These are phyloP conservation scores for Vanessa cardui DNA, from an alignment of 2,888 invertebrate species.

Conservation along the genomic window DNA sequence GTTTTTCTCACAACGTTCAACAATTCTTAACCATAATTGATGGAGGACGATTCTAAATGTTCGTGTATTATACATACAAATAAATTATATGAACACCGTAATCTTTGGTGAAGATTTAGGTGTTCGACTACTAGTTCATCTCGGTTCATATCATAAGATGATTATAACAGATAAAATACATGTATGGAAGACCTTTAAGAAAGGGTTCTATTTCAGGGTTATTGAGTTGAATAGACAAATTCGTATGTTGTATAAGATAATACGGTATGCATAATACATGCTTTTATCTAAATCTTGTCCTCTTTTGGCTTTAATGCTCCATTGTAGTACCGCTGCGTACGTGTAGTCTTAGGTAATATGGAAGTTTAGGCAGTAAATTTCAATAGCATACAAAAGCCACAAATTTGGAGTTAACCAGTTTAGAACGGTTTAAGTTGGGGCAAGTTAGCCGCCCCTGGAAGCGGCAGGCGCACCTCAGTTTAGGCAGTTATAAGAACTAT, in stretches of 20 bases:
- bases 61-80: no score
- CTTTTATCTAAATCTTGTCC: constrained; percentile 39
- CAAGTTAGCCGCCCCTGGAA: constrained; percentile 57
- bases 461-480: constrained; percentile 45
- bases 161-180: constrained; percentile 5
- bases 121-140: no score
- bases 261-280: constrained; percentile 35
- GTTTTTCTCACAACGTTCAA: no score
- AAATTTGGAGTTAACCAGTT: constrained; percentile 68
- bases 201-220: constrained; percentile 15
- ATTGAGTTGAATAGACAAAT: constrained; percentile 35
- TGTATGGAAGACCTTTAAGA: constrained; percentile 13
- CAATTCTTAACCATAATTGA: no score
- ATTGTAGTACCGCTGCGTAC: constrained; percentile 40
- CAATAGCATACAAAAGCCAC: constrained; percentile 76
- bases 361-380: constrained; percentile 77
- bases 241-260: constrained; percentile 35
- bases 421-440: constrained; percentile 65
- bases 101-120: no score
- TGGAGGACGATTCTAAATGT: no score
- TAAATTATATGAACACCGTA: no score
- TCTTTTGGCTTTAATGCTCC: constrained; percentile 45
- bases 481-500: constrained; percentile 17
- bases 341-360: constrained; percentile 51
- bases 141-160: not conserved